Evolutionary conservation across 2,113 vertebrate genomes (phyloP).

Genomic region (Helogale parvula): DNA sequence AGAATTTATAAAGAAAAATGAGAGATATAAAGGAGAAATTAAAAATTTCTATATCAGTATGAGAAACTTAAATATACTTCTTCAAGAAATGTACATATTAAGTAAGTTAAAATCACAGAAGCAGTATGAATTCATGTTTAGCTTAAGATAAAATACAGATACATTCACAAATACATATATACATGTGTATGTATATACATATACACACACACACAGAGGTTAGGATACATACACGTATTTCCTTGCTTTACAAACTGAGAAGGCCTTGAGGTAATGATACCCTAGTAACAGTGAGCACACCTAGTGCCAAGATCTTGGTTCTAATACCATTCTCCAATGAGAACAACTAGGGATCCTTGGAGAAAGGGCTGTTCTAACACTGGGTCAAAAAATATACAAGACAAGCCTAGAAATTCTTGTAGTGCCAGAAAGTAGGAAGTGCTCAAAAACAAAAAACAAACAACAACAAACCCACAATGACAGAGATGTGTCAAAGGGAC

Average conservation of each 20-base stretch:
- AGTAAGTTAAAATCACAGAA: neutral
- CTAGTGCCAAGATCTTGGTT: no score
- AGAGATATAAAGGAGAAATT: neutral
- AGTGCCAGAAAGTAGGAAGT: neutral
- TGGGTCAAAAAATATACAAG: neutral
- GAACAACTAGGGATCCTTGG: neutral
- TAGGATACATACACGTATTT: no score
- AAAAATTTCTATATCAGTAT: neutral
- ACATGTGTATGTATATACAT: no score
- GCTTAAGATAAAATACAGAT: neutral
- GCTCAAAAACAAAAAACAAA: neutral
- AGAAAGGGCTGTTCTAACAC: neutral
- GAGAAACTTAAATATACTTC: neutral
- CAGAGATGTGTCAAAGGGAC: neutral
- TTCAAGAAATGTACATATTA: neutral
- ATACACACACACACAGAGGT: neutral
- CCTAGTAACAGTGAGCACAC: no score
- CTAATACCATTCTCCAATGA: no score
- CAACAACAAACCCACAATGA: neutral
- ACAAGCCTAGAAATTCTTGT: neutral
- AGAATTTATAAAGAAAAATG: neutral
- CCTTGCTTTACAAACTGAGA: no score
- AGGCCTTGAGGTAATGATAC: no score
- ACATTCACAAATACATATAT: neutral
- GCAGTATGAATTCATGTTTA: neutral